A percentile compares a stretch with the other conserved stretches of the same genome.
These are phyloP conservation scores for Cryptoblepharus egeriae DNA, from an alignment of 2,797 vertebrate species.

Conservation along the genomic window DNA sequence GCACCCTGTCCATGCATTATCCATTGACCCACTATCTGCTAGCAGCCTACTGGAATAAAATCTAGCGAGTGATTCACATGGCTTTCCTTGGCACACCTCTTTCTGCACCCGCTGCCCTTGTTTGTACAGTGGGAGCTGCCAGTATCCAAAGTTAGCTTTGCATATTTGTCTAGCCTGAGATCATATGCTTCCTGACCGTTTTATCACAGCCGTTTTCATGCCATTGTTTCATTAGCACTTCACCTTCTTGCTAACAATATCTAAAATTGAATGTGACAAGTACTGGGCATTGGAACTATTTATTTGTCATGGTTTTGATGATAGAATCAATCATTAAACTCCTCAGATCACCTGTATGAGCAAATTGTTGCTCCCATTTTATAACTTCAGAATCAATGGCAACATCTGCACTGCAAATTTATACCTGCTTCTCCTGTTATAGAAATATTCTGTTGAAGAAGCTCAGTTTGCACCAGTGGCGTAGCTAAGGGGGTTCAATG, in stretches of 20 bases:
- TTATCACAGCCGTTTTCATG: not conserved
- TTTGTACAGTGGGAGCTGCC: slow-evolving; percentile 67
- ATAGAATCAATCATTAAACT: not conserved
- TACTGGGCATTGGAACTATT: not conserved
- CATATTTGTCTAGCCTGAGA: slow-evolving; percentile 67
- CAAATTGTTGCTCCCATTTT: not conserved
- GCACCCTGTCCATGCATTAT: not conserved
- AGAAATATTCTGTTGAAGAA: not conserved
- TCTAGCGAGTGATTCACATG: not conserved
- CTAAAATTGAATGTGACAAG: not conserved
- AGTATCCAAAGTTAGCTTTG: slow-evolving; percentile 47
- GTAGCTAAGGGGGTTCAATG: too few species aligned
- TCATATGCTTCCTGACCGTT: slow-evolving; percentile 56
- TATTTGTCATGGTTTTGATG: not conserved
- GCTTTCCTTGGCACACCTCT: slow-evolving; percentile 40
- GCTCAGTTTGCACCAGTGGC: not conserved
- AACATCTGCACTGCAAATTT: not conserved
- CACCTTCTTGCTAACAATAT: slow-evolving; percentile 20
- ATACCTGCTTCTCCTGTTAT: not conserved
- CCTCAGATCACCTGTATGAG: not conserved
- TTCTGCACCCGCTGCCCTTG: slow-evolving; percentile 26
- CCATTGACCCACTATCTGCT: not conserved
- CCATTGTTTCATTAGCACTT: slow-evolving; percentile 39
- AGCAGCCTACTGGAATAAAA: not conserved
- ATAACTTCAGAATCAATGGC: not conserved